Percentiles rank a stretch among this genome's conserved stretches.
Conservation (phyloP, 2,113 vertebrate genomes). For the Dipodomys ordii region DNA sequence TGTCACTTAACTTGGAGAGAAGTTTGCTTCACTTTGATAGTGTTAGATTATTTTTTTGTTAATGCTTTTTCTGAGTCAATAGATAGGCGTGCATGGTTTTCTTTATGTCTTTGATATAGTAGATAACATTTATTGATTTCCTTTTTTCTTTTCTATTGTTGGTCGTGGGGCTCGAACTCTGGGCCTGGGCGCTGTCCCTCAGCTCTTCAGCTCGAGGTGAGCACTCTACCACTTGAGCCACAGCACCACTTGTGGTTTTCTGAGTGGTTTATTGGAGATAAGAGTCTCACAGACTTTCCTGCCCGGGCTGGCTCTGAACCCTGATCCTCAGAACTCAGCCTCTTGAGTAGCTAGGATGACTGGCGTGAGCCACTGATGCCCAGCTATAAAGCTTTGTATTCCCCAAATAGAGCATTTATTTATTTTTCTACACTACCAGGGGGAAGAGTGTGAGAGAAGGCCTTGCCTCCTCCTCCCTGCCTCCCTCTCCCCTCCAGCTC, state of each 20-base stretch:
- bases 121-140: constrained; percentile 25
- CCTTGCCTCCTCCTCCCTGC: background rate
- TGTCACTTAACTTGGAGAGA: background rate
- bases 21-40: background rate
- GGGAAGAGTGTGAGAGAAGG: background rate
- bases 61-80: constrained; percentile 36
- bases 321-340: no score
- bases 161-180: no score
- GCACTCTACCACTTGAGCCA: no score
- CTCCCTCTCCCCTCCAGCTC: background rate
- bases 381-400: background rate
- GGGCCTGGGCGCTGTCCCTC: no score
- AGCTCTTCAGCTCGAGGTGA: no score
- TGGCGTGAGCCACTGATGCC: no score
- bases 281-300: no score
- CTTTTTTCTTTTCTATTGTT: no score
- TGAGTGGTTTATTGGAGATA: no score
- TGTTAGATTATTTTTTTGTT: background rate
- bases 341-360: no score
- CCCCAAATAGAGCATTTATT: background rate
- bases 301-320: no score
- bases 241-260: no score
- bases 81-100: constrained; percentile 4
- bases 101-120: constrained; percentile 1
- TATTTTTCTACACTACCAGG: constrained; percentile 8